Evolutionary conservation across 2,888 invertebrate genomes (phyloP).

Genomic region (Acanthosepion esculentum): DNA sequence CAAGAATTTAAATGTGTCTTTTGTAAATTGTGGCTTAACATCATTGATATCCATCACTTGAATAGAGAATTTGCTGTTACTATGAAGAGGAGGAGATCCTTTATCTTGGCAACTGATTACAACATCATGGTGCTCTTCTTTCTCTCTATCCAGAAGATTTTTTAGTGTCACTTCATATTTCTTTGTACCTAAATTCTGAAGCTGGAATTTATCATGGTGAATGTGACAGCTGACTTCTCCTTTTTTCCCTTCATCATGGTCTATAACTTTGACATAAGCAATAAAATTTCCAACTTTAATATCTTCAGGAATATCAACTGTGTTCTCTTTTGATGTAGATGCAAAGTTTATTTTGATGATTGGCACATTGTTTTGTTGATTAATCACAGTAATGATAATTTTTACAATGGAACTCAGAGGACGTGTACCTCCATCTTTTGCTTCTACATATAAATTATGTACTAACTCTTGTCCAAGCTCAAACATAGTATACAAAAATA

Average conservation of each 20-base stretch:
- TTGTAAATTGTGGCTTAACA: background rate
- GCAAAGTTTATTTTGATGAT: constrained; percentile 33
- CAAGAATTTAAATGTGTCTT: background rate
- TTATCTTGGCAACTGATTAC: background rate
- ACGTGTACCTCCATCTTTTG: background rate
- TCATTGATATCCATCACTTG: constrained; percentile 14
- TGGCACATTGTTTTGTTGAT: background rate
- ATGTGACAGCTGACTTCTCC: background rate
- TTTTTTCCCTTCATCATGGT: background rate
- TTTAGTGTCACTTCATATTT: constrained; percentile 1
- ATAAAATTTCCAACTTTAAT: constrained; percentile 1
- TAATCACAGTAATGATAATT: background rate
- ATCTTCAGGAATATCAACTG: background rate
- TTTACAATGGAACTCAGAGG: background rate
- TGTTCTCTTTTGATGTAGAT: background rate
- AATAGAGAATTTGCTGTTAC: background rate
- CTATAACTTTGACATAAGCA: background rate
- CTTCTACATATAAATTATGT: background rate
- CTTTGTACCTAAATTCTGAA: constrained; percentile 20
- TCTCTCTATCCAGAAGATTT: background rate
- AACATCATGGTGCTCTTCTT: background rate
- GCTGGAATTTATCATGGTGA: constrained; percentile 21
- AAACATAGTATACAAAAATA: constrained; percentile 1
- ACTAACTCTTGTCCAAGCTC: background rate
- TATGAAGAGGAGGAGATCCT: constrained; percentile 1